Conservation (phyloP, 1,140 invertebrate genomes). For the Aphidius ervi region DNA sequence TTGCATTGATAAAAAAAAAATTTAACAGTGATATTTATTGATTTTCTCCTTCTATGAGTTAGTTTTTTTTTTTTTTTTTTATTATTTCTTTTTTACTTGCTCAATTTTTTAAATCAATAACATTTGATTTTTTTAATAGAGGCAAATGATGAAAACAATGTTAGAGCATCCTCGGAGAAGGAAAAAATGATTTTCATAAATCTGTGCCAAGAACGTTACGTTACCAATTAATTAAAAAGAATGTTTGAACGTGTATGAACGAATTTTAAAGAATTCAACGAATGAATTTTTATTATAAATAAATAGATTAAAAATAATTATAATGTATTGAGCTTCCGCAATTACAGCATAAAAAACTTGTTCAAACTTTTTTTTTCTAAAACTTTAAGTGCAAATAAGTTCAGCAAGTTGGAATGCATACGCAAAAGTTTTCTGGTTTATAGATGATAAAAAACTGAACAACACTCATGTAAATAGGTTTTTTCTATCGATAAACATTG, state of each 20-base stretch:
- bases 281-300: background rate
- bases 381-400: conserved; percentile 12
- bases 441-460: conserved; percentile 8
- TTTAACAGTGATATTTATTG: conserved; percentile 18
- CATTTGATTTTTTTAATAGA: background rate
- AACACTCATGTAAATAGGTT: conserved; percentile 42
- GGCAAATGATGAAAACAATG: conserved; percentile 3
- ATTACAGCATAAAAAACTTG: too few species aligned
- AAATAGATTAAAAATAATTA: background rate
- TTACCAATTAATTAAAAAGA: conserved; percentile 24
- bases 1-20: conserved; percentile 2
- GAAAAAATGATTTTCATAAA: conserved; percentile 18
- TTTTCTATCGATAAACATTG: conserved; percentile 15
- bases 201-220: conserved; percentile 45
- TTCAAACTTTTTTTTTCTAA: background rate
- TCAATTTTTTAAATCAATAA: background rate
- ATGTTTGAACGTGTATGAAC: conserved; percentile 15
- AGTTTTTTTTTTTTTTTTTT: background rate
- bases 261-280: conserved; percentile 7
- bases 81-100: background rate
- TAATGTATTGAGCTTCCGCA: background rate
- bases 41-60: background rate
- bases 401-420: conserved; percentile 31
- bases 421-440: conserved; percentile 26
- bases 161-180: background rate